Base-by-base conservation (phyloP, 2,113 vertebrate genomes). In the Apeltes quadracus region DNA sequence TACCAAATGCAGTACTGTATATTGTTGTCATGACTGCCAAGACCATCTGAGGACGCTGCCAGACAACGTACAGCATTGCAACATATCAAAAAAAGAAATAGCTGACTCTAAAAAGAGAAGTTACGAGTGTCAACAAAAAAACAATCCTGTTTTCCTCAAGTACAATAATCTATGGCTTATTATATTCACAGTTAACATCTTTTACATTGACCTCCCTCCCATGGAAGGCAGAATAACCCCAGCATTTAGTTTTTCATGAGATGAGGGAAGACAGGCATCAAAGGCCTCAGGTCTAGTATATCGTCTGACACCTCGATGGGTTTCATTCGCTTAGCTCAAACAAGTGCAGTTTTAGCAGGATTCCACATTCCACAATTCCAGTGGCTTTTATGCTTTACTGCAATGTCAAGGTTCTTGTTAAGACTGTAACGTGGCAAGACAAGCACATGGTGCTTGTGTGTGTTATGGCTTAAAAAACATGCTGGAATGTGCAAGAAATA, bases 381-480 rank as follows among this genome's bases (percentile, higher is more conserved):
- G 51, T 56, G 68, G 53, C 61, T 81, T 82, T 81, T 54, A 76
- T 77, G 72, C 59, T 44, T 43, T 18, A 62, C 81, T 69, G 0
- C 76, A 82, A 75, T 48, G 78, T 85, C 78, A 83, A 67, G 67
- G 73, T 50, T 71, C 65, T 77, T 85, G 69, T 88, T 83, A 62
- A 25, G 73, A 54, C 64, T 76, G 23, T 82, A 86, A 79, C 77
- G 68, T 9, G 25, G 41, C 65, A 58, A 72, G 83, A 86, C 81
- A 82, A 87, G 86, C 79, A 86, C 81, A 89, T 88, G 88, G 83
- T 67, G 77, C 75, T 68, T 73, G 69, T 86, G 75, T 84, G 59
- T 70, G 55, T 76, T 72, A 84, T 79, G 70, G 12, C 69, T 4
- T 34, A 43, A 76, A 53, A 74, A 34, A 11, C 78, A 76, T 48